A percentile compares a stretch with the other conserved stretches of the same genome.
These are phyloP conservation scores for Hyperopisus bebe DNA, from an alignment of 2,113 vertebrate species.

Conservation along the genomic window DNA sequence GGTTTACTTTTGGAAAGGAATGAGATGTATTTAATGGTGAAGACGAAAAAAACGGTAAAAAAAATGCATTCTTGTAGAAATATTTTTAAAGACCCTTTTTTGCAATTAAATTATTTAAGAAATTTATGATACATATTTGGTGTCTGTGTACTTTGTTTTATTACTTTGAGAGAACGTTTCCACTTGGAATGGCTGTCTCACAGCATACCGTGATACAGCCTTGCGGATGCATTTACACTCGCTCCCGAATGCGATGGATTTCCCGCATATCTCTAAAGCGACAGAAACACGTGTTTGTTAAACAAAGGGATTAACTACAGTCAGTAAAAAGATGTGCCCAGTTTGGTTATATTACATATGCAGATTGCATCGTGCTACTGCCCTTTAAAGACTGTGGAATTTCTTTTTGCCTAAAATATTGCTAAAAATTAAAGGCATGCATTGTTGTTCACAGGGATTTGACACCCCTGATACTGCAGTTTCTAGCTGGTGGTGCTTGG, in stretches of 20 bases:
- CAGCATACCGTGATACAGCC: not conserved
- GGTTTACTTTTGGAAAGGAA: constrained; percentile 15
- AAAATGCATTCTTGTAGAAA: constrained; percentile 29
- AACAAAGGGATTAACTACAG: constrained; percentile 2
- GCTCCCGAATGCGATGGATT: not conserved
- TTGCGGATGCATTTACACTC: not conserved
- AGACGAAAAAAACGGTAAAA: constrained; percentile 19
- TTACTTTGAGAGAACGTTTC: not conserved
- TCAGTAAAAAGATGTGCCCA: not conserved
- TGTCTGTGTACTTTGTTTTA: constrained; percentile 18
- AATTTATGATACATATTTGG: constrained; percentile 22
- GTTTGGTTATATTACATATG: not conserved
- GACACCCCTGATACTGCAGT: not conserved
- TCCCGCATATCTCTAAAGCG: not conserved
- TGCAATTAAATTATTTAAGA: constrained; percentile 31
- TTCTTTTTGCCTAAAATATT: not conserved
- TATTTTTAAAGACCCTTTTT: constrained; percentile 26
- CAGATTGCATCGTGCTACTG: not conserved
- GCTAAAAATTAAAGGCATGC: not conserved
- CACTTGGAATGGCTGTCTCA: not conserved
- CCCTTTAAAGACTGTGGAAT: not conserved
- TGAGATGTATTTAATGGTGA: constrained; percentile 26
- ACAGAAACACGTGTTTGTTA: not conserved
- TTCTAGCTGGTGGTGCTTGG: not conserved
- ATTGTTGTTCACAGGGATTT: not conserved